Base-by-base conservation (phyloP, 2,888 invertebrate species). In the Pristionchus entomophagus region DNA sequence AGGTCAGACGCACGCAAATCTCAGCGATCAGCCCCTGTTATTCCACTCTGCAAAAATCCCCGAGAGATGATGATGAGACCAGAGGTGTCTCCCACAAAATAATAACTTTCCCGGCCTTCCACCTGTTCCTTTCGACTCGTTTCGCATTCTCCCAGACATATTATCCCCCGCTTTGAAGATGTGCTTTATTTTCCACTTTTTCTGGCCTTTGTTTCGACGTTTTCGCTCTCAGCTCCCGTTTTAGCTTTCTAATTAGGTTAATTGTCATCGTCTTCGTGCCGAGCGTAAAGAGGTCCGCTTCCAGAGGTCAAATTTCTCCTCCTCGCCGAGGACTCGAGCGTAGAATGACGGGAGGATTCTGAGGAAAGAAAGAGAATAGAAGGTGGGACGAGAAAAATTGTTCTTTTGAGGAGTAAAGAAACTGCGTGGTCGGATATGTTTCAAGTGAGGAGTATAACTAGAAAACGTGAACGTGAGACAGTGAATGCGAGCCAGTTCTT, bases 261-360 rank as follows among this genome's bases (percentile, higher is more conserved):
- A 59, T 59, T 59, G n/a, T n/a, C n/a, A n/a, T n/a, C n/a, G n/a
- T n/a, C 32, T 35, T 35, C 35, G 65, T 32, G 65, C 32, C 29
- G 6, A 19, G 17, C 19, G 35, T 65, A 65, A 65, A 65, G 29
- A 29, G 59, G 59, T 65, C 65, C 65, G 35, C 19, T 35, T 35
- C 35, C 65, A 65, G 35, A 35, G 65, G 65, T 65, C 65, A 35
- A 65, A 65, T 65, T 65, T 65, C 65, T 35, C 35, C 29, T 65
- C n/a, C n/a, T n/a, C n/a, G n/a, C n/a, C n/a, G n/a, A n/a, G n/a
- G n/a, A 35, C 35, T 5, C 65, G 65, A 65, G 65, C 65, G 32
- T 65, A 32, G 65, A 35, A 65, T 65, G 65, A 0, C 35, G 35
- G 12, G 17, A 5, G 32, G 65, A 65, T 35, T 65, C 65, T 65